Percentiles rank a stretch among this genome's conserved stretches.
Conservation (phyloP, 1,140 invertebrate genomes). For the Procambarus virginalis region DNA sequence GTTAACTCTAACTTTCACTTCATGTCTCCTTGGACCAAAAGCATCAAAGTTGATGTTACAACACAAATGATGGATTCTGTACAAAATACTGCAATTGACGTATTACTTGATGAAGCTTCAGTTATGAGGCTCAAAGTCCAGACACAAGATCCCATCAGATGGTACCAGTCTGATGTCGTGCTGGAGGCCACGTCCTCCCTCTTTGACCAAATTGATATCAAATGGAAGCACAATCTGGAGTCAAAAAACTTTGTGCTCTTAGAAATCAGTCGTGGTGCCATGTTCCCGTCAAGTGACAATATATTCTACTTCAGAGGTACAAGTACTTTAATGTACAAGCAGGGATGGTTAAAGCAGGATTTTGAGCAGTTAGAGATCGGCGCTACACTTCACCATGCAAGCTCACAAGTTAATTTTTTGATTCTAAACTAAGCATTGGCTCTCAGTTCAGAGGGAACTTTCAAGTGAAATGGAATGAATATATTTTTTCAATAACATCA, state of each 20-base stretch:
- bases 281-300: too few species aligned
- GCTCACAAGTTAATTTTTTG: constrained; percentile 10
- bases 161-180: constrained; percentile 8
- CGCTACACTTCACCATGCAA: constrained; percentile 12
- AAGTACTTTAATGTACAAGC: constrained; percentile 12
- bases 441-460: constrained; percentile 10
- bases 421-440: background rate
- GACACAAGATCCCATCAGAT: background rate
- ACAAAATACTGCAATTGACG: background rate
- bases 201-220: background rate
- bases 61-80: background rate
- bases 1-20: constrained; percentile 2
- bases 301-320: constrained; percentile 27
- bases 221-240: constrained; percentile 29
- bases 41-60: background rate
- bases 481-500: constrained; percentile 10
- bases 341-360: background rate
- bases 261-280: background rate
- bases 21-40: constrained; percentile 29
- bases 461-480: constrained; percentile 13
- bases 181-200: background rate
- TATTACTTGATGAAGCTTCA: background rate
- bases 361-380: constrained; percentile 25
- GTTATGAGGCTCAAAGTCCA: background rate
- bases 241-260: background rate